phyloP scores from a whole-genome alignment of 1,140 invertebrate genomes.

The Megalopta genalis region DNA sequence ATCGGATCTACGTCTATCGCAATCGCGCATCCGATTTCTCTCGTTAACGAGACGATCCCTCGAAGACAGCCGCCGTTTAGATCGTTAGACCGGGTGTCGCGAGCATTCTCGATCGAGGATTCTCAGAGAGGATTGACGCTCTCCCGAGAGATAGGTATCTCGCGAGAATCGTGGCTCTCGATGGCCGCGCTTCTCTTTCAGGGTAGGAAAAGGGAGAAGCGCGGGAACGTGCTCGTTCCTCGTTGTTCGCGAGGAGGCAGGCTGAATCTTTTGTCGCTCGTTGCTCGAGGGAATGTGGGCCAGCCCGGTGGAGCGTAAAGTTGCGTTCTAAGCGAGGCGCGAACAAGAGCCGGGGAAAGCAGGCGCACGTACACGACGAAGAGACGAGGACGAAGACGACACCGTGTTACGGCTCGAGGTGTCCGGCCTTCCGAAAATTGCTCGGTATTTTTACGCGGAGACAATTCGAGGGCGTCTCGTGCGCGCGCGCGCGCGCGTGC shows the following conservation, averaged over 20 bases:
- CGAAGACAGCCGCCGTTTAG: background rate
- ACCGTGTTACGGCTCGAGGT: background rate
- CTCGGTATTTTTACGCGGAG: conserved; percentile 24
- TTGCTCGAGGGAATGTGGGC: conserved; percentile 30
- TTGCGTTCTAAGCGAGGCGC: background rate
- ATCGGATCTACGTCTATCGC: no score
- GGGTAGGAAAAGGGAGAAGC: no score
- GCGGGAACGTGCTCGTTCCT: background rate
- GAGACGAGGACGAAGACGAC: background rate
- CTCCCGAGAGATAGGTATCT: background rate
- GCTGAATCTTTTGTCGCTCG: conserved; percentile 21
- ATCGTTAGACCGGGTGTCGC: background rate
- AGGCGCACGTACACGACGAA: background rate
- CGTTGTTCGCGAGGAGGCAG: background rate
- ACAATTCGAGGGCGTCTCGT: conserved; percentile 23
- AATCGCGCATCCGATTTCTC: no score
- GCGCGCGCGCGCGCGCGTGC: background rate
- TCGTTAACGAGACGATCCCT: conserved; percentile 7
- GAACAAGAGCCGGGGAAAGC: background rate
- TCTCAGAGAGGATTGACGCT: background rate
- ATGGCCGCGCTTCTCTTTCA: background rate
- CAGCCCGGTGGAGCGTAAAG: conserved; percentile 16
- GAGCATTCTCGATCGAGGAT: background rate
- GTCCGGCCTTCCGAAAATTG: conserved; percentile 25
- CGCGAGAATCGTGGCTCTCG: background rate